Base-by-base conservation (phyloP, 2,113 vertebrate species). In the Orthonyx spaldingii region DNA sequence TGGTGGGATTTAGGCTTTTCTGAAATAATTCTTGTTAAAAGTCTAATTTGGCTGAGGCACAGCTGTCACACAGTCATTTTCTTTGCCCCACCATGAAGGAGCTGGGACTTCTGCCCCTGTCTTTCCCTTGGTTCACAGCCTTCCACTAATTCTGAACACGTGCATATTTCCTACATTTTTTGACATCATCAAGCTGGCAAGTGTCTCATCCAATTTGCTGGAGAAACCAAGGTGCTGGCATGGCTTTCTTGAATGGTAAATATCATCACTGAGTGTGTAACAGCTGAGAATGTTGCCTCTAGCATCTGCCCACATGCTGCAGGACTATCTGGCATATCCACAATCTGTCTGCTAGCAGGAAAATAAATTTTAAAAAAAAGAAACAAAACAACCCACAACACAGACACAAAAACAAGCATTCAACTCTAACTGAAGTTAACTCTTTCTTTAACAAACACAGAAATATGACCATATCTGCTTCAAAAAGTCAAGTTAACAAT, bases 241-340 rank as follows among this genome's bases (percentile, higher is more conserved):
- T 39, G 56, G 72, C 87, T 74, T 93, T 95, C 87, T 13, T 89
- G 82, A 91, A 57, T 71, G 84, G 84, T 79, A 91, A 95, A 91
- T 80, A 91, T 87, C 83, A 86, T 55, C 77, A 46, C 88, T 49
- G 79, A 61, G 71, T 39, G 47, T 77, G 71, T 86, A 93, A 87
- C 90, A 95, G 77, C 89, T 95, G 86, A 93, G 72, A 82, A 76
- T 72, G 84, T 76, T 91, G 84, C 92, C 92, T 84, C 65, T 87
- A 76, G 92, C 89, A 92, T 93, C 94, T 96, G 94, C 92, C 91
- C 94, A 97, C 83, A 44, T 87, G 84, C 95, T 94, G 72, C 69
- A 93, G 94, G 77, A 79, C 70, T 86, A 75, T 87, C 87, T 96
- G 95, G 70, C 90, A 89, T 76, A 87, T 65, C 84, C 76, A 75